Evolutionary conservation across 2,888 invertebrate genomes (phyloP).

Genomic region (Cheilosia vulpina): DNA sequence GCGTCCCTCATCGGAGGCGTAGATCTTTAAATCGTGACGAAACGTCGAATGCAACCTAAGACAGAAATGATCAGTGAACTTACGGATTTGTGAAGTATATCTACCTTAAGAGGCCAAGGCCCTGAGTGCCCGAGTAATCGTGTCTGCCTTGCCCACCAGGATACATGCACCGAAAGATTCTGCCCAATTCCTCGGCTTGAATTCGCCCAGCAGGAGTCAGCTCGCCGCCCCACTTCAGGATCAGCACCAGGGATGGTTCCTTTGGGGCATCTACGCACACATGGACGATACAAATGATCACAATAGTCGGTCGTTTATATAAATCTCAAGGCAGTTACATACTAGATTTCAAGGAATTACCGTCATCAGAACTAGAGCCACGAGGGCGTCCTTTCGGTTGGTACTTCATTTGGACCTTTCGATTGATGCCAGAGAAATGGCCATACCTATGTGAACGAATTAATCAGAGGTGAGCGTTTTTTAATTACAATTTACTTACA

Average conservation of each 20-base stretch:
- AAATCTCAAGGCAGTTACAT: conserved; percentile 71
- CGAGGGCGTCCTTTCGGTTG: conserved; percentile 96
- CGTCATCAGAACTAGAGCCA: conserved; percentile 96
- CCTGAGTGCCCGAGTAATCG: conserved; percentile 96
- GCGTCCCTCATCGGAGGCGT: conserved; percentile 99
- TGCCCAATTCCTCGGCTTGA: conserved; percentile 98
- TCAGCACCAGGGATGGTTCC: conserved; percentile 97
- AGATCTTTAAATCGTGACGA: conserved; percentile 99
- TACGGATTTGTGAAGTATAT: neutral
- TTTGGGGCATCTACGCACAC: conserved; percentile 89
- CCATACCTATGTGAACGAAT: conserved; percentile 91
- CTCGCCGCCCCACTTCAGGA: conserved; percentile 99
- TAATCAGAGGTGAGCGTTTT: no score
- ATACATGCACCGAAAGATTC: conserved; percentile 99
- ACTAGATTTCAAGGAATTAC: conserved; percentile 84
- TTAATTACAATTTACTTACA: conserved; percentile 86
- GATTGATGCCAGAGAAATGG: conserved; percentile 99
- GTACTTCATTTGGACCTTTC: conserved; percentile 99
- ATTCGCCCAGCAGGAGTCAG: conserved; percentile 98
- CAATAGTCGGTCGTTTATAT: conserved; percentile 5
- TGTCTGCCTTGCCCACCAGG: conserved; percentile 98
- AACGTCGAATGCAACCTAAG: conserved; percentile 96
- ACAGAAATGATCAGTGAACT: neutral
- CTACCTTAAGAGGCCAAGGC: conserved; percentile 93
- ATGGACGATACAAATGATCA: conserved; percentile 1